These are phyloP conservation scores for Alces alces DNA, from an alignment of 2,113 vertebrate species.

Conservation along the genomic window DNA sequence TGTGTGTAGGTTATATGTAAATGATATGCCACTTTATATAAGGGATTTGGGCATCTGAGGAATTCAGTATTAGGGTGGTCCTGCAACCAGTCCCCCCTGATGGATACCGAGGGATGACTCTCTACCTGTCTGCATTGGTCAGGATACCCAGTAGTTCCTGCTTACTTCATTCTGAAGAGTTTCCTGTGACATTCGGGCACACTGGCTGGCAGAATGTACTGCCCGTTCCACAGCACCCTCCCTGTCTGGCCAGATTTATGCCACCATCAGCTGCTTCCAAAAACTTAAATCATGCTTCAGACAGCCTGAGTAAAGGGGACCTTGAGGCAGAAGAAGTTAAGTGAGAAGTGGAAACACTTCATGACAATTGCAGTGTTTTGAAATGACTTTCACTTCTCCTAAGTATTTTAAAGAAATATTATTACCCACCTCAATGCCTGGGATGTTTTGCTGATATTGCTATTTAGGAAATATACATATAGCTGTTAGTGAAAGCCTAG, in stretches of 20 bases:
- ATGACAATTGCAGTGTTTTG: conserved; percentile 51
- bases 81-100: neutral
- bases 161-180: neutral
- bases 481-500: neutral
- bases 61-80: neutral
- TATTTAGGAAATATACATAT: neutral
- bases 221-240: neutral
- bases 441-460: neutral
- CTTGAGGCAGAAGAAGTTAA: conserved; percentile 69
- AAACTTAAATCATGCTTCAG: conserved; percentile 71
- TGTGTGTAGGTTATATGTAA: neutral
- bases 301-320: conserved; percentile 65
- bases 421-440: neutral
- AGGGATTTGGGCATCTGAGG: neutral
- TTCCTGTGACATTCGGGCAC: neutral
- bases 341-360: conserved; percentile 52
- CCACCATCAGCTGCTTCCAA: conserved; percentile 66
- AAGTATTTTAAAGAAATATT: conserved; percentile 59
- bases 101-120: neutral
- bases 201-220: neutral
- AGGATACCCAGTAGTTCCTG: neutral
- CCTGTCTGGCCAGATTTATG: conserved; percentile 71
- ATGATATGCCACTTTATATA: neutral
- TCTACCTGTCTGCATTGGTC: neutral
- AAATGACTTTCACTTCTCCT: conserved; percentile 56